phyloP scores from a whole-genome alignment of 2,888 invertebrate species.

The Euclidia mi region DNA sequence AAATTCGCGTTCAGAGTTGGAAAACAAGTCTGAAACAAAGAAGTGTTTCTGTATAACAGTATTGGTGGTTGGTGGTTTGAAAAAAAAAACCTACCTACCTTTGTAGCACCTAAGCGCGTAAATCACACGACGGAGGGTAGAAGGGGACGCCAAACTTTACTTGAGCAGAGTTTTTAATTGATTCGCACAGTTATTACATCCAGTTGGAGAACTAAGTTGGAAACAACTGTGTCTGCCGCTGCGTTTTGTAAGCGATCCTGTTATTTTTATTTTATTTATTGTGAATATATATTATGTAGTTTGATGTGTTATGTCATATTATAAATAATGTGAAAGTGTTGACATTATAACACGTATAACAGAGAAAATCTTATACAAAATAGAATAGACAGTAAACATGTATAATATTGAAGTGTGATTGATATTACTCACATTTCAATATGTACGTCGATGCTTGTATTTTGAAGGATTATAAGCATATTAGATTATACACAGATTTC shows the following conservation, averaged over 20 bases:
- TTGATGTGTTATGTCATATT: too few species aligned
- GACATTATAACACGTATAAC: too few species aligned
- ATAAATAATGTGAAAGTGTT: too few species aligned
- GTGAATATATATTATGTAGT: conserved; percentile 1
- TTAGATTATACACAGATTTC: too few species aligned
- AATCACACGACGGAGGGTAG: conserved; percentile 66
- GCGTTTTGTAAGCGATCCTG: conserved; percentile 18
- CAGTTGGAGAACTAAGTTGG: conserved; percentile 47
- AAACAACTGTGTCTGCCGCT: conserved; percentile 28
- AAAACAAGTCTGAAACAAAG: background rate
- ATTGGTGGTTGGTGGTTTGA: conserved; percentile 28
- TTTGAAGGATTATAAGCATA: too few species aligned
- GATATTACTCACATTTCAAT: too few species aligned
- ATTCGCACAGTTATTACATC: conserved; percentile 65
- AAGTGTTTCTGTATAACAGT: background rate
- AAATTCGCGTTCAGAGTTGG: too few species aligned
- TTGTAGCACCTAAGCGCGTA: conserved; percentile 62
- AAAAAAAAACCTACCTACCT: conserved; percentile 56
- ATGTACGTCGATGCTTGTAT: too few species aligned
- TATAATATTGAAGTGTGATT: too few species aligned
- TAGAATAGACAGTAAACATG: too few species aligned
- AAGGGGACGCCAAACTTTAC: conserved; percentile 61
- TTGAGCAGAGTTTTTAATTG: conserved; percentile 73
- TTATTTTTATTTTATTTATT: conserved; percentile 31
- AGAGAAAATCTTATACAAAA: too few species aligned